These are phyloP conservation scores for Catocala sponsa DNA, from an alignment of 2,888 invertebrate species.

Conservation along the genomic window DNA sequence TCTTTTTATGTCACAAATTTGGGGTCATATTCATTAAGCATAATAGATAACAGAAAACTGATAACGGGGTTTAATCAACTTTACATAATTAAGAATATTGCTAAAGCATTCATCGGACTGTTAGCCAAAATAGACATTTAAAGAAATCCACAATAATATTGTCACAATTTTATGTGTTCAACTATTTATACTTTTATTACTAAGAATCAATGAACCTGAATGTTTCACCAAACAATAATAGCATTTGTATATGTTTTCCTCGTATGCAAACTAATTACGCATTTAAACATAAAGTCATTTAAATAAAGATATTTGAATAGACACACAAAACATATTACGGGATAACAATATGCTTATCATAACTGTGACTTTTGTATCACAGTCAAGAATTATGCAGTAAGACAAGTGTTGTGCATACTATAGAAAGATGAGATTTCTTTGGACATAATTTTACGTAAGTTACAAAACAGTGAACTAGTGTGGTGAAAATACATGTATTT, in stretches of 20 bases:
- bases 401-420: too few relatives aligned
- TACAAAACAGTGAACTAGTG: too few relatives aligned
- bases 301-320: neutral
- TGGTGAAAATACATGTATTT: too few relatives aligned
- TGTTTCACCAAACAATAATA: neutral
- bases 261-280: neutral
- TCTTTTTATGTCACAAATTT: constrained; percentile 1
- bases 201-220: too few relatives aligned
- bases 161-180: too few relatives aligned
- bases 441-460: too few relatives aligned
- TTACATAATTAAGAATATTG: neutral
- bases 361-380: constrained; percentile 1
- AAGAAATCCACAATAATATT: too few relatives aligned
- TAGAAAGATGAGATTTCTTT: too few relatives aligned
- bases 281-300: neutral
- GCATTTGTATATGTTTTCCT: neutral
- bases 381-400: neutral
- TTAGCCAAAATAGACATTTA: neutral
- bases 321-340: too few relatives aligned
- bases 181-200: too few relatives aligned
- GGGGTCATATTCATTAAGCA: neutral
- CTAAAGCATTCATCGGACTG: neutral
- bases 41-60: neutral
- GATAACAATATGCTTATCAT: too few relatives aligned
- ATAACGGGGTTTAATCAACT: neutral